Evolutionary conservation across 2,888 invertebrate genomes (phyloP).

Genomic region (Macrosoma leucophasiata): DNA sequence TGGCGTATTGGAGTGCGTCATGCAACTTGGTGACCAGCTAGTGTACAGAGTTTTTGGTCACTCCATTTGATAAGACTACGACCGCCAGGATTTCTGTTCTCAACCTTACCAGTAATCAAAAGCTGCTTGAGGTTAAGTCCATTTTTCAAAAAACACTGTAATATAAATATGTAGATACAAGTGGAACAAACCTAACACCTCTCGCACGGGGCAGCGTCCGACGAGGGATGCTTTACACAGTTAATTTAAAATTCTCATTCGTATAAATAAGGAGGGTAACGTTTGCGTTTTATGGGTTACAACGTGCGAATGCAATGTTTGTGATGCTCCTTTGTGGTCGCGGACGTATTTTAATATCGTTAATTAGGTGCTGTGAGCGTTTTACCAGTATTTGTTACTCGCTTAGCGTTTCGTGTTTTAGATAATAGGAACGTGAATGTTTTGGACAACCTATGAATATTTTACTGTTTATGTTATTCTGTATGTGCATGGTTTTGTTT

Average conservation of each 20-base stretch:
- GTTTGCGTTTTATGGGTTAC: slow-evolving; percentile 73
- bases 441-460: slow-evolving; percentile 9
- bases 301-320: slow-evolving; percentile 68
- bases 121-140: no score
- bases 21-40: no score
- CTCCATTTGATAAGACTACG: no score
- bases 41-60: no score
- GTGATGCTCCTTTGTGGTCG: slow-evolving; percentile 63
- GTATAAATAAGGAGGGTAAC: slow-evolving; percentile 73
- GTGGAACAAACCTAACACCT: slow-evolving; percentile 38
- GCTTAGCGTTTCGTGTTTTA: slow-evolving; percentile 23
- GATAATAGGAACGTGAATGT: slow-evolving; percentile 15
- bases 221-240: slow-evolving; percentile 65
- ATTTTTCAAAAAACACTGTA: no score
- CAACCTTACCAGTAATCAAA: no score
- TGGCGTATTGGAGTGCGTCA: no score
- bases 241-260: slow-evolving; percentile 75
- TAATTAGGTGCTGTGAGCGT: slow-evolving; percentile 69
- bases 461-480: no score
- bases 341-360: slow-evolving; percentile 72
- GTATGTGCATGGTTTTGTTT: no score
- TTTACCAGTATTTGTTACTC: slow-evolving; percentile 32
- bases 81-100: no score
- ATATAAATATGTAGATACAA: slow-evolving; percentile 30
- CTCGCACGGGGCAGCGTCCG: slow-evolving; percentile 39